These are phyloP conservation scores for Idris sp. DNA, from an alignment of 1,140 invertebrate genomes.

Conservation along the genomic window DNA sequence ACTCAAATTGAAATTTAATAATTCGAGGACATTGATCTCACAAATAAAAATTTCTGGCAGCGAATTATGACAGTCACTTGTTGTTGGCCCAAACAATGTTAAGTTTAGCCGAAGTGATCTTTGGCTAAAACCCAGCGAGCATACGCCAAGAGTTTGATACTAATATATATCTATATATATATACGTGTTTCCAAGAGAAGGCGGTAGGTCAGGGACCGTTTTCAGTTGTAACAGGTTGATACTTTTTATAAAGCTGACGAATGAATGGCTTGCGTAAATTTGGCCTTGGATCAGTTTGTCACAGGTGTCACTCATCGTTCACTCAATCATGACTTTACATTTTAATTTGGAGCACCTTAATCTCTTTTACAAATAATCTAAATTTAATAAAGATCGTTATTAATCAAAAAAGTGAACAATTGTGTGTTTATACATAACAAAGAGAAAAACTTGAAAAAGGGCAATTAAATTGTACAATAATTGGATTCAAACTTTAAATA, in stretches of 20 bases:
- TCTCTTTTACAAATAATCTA: too few relatives aligned
- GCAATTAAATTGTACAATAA: too few relatives aligned
- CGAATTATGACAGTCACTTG: constrained; percentile 31
- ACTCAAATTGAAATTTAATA: neutral
- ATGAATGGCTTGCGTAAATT: constrained; percentile 27
- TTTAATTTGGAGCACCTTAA: too few relatives aligned
- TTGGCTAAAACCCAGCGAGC: constrained; percentile 27
- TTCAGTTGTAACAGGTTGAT: constrained; percentile 22
- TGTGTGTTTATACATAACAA: too few relatives aligned
- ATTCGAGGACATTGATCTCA: constrained; percentile 13
- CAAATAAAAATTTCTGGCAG: constrained; percentile 18
- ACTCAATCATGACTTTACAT: too few relatives aligned
- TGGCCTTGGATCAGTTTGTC: constrained; percentile 15
- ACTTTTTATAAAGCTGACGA: constrained; percentile 13
- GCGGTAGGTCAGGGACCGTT: constrained; percentile 50
- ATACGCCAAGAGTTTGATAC: constrained; percentile 30
- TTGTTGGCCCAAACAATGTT: constrained; percentile 38
- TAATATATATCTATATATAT: constrained; percentile 14
- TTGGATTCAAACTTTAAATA: too few relatives aligned
- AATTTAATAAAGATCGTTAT: too few relatives aligned
- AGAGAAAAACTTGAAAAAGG: too few relatives aligned
- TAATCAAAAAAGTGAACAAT: too few relatives aligned
- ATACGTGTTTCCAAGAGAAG: constrained; percentile 8
- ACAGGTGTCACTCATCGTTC: too few relatives aligned
- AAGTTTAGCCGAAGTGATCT: constrained; percentile 5